phyloP scores from a whole-genome alignment of 2,797 vertebrate genomes.

The Vespertilio murinus region DNA sequence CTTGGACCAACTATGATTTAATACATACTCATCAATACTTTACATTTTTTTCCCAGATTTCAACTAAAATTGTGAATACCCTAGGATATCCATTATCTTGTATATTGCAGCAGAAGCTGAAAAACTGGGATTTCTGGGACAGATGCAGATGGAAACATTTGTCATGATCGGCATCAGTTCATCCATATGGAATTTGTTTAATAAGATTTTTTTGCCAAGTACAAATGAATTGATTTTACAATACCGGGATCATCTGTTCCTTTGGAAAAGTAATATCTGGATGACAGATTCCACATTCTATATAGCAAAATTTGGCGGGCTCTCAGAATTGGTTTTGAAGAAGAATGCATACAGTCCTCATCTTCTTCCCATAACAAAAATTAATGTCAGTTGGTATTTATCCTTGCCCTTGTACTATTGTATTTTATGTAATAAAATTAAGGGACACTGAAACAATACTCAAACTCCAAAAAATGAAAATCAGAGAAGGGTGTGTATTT shows the following conservation, averaged over 20 bases:
- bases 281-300: not conserved
- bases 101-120: not conserved
- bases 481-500: not conserved
- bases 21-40: not conserved
- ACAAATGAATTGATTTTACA: not conserved
- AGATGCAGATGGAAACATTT: not conserved
- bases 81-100: not conserved
- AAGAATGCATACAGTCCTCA: rapidly evolving
- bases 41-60: not conserved
- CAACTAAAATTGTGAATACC: not conserved
- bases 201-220: not conserved
- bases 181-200: not conserved
- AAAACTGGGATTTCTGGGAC: not conserved
- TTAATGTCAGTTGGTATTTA: not conserved
- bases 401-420: not conserved
- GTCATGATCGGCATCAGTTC: not conserved
- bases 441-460: not conserved
- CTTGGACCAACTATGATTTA: not conserved
- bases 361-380: not conserved
- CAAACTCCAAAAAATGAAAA: not conserved
- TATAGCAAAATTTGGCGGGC: not conserved
- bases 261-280: not conserved
- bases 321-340: not conserved
- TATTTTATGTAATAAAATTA: not conserved
- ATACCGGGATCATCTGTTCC: not conserved